Evolutionary conservation across 1,140 invertebrate genomes (phyloP).

Genomic region (Hycleus phaleratus): DNA sequence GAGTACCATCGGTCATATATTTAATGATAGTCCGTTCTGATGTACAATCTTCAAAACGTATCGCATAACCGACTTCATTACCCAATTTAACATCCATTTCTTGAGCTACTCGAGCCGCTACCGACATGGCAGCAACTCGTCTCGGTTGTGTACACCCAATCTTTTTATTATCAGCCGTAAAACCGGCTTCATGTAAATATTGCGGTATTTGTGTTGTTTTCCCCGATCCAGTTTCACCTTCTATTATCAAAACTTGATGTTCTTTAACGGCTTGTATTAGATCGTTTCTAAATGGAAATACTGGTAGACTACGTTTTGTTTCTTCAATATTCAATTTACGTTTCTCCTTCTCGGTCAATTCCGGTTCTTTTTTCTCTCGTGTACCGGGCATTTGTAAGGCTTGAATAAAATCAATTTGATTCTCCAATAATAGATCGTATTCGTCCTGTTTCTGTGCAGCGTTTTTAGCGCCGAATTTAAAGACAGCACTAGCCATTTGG

Average conservation of each 20-base stretch:
- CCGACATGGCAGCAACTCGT: slow-evolving; percentile 97
- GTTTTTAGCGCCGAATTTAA: slow-evolving; percentile 90
- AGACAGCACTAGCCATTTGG: slow-evolving; percentile 86
- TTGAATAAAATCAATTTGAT: slow-evolving; percentile 97
- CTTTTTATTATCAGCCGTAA: slow-evolving; percentile 70
- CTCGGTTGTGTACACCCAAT: slow-evolving; percentile 94
- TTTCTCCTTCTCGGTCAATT: slow-evolving; percentile 60
- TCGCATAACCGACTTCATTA: slow-evolving; percentile 98
- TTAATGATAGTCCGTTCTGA: slow-evolving; percentile 95
- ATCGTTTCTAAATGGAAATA: slow-evolving; percentile 87
- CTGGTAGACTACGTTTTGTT: slow-evolving; percentile 87
- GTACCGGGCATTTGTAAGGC: slow-evolving; percentile 73
- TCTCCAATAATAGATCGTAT: slow-evolving; percentile 90
- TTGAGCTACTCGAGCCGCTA: slow-evolving; percentile 97
- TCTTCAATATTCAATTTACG: slow-evolving; percentile 84
- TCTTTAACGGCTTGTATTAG: slow-evolving; percentile 80
- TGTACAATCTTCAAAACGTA: slow-evolving; percentile 99
- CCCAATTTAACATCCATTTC: slow-evolving; percentile 99
- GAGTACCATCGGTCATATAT: slow-evolving; percentile 99
- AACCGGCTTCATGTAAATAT: slow-evolving; percentile 90
- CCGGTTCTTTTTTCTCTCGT: slow-evolving; percentile 40
- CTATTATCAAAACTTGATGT: slow-evolving; percentile 88
- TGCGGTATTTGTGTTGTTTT: slow-evolving; percentile 99
- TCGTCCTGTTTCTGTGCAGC: slow-evolving; percentile 64
- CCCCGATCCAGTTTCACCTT: slow-evolving; percentile 96